Evolutionary conservation across 1,140 invertebrate species (phyloP), one percentile per base, ranked within the genome.

Genomic region (Harlomillsia oculata): DNA sequence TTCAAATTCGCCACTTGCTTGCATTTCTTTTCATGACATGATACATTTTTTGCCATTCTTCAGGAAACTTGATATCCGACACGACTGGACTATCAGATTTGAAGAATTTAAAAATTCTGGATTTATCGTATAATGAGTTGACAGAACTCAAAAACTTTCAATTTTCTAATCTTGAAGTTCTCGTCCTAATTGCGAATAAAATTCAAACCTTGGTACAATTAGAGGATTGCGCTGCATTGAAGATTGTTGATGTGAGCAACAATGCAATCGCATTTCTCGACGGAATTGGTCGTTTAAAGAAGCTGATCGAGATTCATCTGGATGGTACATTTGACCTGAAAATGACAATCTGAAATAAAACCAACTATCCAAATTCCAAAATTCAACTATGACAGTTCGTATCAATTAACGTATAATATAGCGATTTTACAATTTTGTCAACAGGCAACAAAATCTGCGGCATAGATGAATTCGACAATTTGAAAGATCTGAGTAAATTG

Each of bases 111-210:
- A 18, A 21, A 21, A 23, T 54, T 9, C 44, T 60, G 2, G 44
- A 60, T 37, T 28, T 60, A 5, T 54, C 51, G 2, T 36, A 60
- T 29, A 60, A 60, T 21, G 23, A 43, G 16, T 39, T 60, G 11
- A 29, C 9, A 11, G 32, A 34, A 34, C 32, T 34, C 9, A 9
- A 9, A 34, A n/a, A 34, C 9, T 11, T 34, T 34, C 9, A n/a
- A 34, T 11, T 34, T 34, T 9, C 32, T 34, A 34, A 9, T n/a
- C n/a, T 34, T 9, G 9, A 34, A n/a, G 32, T 11, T 9, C 32
- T 34, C n/a, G n/a, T 34, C 32, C n/a, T 34, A n/a, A n/a, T 34
- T 46, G 13, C 21, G 11, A 49, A 49, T 32, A 20, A 16, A 20
- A 40, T 60, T 14, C 26, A 21, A n/a, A 14, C 2, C 3, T 40